Percentiles rank a stretch among this genome's conserved stretches.
phyloP scores from a whole-genome alignment of 2,113 vertebrate species.

The Notothenia rossii region DNA sequence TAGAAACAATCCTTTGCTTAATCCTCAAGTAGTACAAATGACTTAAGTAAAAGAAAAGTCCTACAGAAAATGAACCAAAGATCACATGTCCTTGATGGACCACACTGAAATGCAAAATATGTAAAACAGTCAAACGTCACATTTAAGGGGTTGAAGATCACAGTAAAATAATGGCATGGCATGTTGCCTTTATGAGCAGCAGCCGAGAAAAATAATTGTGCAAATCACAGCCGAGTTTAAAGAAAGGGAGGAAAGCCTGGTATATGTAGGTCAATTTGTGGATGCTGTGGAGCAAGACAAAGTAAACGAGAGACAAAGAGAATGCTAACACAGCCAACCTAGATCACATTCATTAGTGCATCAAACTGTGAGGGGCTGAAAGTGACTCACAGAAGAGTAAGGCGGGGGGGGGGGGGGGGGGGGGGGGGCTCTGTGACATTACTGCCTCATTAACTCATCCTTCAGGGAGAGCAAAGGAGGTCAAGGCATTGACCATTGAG shows the following conservation, averaged over 20 bases:
- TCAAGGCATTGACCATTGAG: constrained; percentile 34
- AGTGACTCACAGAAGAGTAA: constrained; percentile 34
- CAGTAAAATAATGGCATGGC: constrained; percentile 11
- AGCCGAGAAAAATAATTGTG: constrained; percentile 32
- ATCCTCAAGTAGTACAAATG: background rate
- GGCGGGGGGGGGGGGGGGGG: background rate
- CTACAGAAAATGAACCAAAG: background rate
- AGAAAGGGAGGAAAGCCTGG: background rate
- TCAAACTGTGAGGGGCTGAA: constrained; percentile 33
- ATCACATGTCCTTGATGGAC: background rate
- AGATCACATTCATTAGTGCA: constrained; percentile 55
- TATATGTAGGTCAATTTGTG: constrained; percentile 50
- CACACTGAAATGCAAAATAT: background rate
- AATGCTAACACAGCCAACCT: constrained; percentile 37
- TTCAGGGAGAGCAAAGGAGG: constrained; percentile 34
- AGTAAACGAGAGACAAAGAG: constrained; percentile 40
- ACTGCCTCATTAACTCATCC: constrained; percentile 58
- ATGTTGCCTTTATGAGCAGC: constrained; percentile 2
- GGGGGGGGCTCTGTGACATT: constrained; percentile 43
- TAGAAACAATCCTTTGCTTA: background rate
- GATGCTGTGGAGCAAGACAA: constrained; percentile 43
- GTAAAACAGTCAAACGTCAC: constrained; percentile 22
- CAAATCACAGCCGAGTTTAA: constrained; percentile 25
- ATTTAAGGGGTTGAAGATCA: constrained; percentile 5
- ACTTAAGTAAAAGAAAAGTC: background rate